Base-by-base conservation (phyloP, 2,888 invertebrate species). In the Mesorhabditis belari region DNA sequence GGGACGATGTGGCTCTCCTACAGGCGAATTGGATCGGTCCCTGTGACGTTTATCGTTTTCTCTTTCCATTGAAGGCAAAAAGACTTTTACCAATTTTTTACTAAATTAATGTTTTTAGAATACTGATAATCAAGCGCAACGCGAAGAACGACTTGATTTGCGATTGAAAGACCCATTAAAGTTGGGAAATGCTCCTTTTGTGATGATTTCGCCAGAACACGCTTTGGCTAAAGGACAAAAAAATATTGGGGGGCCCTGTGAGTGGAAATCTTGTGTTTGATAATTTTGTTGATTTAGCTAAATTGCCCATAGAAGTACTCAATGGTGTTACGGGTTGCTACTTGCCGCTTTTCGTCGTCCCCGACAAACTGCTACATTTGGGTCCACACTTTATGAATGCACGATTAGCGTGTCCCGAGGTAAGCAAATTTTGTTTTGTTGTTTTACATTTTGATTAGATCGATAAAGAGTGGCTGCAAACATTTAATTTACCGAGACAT, bases 21-120 rank as follows among this genome's bases (percentile, higher is more conserved):
- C 80, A 77, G 64, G 49, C 63, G 49, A 71, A 68, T 58, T 85
- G 85, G 85, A 83, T 85, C 49, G 84, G 84, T 21, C 66, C 61
- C 23, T 79, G 79, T 58, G 79, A 79, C 57, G 79, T 77, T 5
- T 75, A 60, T 51, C 70, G 79, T 5, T 79, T 79, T 55, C 64
- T 70, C 55, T 62, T 79, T 25, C 77, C 77, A 5, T 66, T 23
- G 70, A 73, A n/a, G n/a, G n/a, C n/a, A n/a, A n/a, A n/a, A n/a
- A n/a, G n/a, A n/a, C n/a, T n/a, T n/a, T n/a, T n/a, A n/a, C n/a
- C n/a, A n/a, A n/a, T n/a, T n/a, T n/a, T n/a, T n/a, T n/a, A n/a
- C n/a, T n/a, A n/a, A n/a, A n/a, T n/a, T n/a, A n/a, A n/a, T n/a
- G n/a, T n/a, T n/a, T n/a, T n/a, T n/a, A n/a, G n/a, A n/a, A n/a